phyloP scores from a whole-genome alignment of 2,888 invertebrate genomes.

The Drosophila niveifrons region DNA sequence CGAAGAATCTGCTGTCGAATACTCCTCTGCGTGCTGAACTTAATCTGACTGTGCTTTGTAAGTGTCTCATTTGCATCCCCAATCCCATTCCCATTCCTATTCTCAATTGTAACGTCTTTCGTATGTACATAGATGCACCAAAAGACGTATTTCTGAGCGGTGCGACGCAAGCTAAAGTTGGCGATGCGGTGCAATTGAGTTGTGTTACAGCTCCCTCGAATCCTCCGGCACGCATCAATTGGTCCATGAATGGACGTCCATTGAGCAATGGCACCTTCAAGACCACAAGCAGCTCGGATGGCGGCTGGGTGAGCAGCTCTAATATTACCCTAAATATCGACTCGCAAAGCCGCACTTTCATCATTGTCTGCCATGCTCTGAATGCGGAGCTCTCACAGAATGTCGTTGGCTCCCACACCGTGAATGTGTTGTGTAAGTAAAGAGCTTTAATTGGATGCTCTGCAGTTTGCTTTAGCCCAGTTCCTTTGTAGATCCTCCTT shows the following conservation, averaged over 20 bases:
- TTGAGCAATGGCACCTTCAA: slow-evolving; percentile 74
- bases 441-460: not conserved
- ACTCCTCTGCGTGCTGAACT: slow-evolving; percentile 78
- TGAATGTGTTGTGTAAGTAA: slow-evolving; percentile 83
- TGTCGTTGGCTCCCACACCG: slow-evolving; percentile 83
- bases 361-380: slow-evolving; percentile 82
- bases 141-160: slow-evolving; percentile 81
- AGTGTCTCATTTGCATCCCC: slow-evolving; percentile 43
- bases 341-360: slow-evolving; percentile 80
- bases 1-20: slow-evolving; percentile 82
- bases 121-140: slow-evolving; percentile 81
- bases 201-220: slow-evolving; percentile 83
- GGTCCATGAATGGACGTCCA: slow-evolving; percentile 83
- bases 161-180: slow-evolving; percentile 80
- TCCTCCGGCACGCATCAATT: slow-evolving; percentile 82
- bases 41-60: slow-evolving; percentile 82
- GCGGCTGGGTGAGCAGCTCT: slow-evolving; percentile 83
- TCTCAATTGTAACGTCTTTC: slow-evolving; percentile 1
- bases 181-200: slow-evolving; percentile 75
- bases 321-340: slow-evolving; percentile 80
- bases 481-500: slow-evolving; percentile 77
- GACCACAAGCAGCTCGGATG: slow-evolving; percentile 69
- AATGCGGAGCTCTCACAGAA: slow-evolving; percentile 83
- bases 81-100: too few species aligned
- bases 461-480: slow-evolving; percentile 16